Evolutionary conservation across 2,888 invertebrate species (phyloP), one percentile per base, ranked within the genome.

Genomic region (Cantharis rufa): DNA sequence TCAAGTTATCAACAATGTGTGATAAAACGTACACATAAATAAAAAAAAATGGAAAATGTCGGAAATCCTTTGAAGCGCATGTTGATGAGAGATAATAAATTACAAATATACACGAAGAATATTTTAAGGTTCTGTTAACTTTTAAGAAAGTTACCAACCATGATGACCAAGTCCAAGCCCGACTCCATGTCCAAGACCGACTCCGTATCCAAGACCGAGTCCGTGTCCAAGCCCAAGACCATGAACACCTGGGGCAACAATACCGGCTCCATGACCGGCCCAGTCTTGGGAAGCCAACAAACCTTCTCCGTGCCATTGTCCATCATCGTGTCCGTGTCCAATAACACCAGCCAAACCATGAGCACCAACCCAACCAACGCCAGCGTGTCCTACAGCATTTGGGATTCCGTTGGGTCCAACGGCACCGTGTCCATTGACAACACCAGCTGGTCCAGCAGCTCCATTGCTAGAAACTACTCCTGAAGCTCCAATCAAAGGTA

Each of bases 381-480:
- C 81, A 71, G 62, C 71, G 18, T 28, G 70, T 28, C 68, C 74
- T 32, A 64, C 74, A 15, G 73, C 73, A 28, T 69, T 73, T n/a
- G 61, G 18, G 21, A 69, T 61, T 13, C 79, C 80, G 15, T 74
- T 74, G 1, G 81, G 71, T 61, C 76, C 81, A 71, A 71, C 69
- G 15, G 69, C 71, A n/a, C 72, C 73, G 21, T 80, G 81, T 27
- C 80, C 78, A 21, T 81, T 82, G 13, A 82, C 81, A 16, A 82
- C 72, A 24, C 82, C 82, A 27, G 75, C 74, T 61, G 81, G 80
- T 69, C 78, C 77, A 63, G 78, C 80, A 48, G 77, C 79, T 15
- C 80, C 82, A 28, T 75, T 28, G 68, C 74, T 69, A 72, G 78
- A 79, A 11, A 82, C 81, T 15, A 81, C 81, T 61, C 82, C 82